Evolutionary conservation across 1,140 invertebrate species (phyloP).

Genomic region (Muscidifurax raptorellus): DNA sequence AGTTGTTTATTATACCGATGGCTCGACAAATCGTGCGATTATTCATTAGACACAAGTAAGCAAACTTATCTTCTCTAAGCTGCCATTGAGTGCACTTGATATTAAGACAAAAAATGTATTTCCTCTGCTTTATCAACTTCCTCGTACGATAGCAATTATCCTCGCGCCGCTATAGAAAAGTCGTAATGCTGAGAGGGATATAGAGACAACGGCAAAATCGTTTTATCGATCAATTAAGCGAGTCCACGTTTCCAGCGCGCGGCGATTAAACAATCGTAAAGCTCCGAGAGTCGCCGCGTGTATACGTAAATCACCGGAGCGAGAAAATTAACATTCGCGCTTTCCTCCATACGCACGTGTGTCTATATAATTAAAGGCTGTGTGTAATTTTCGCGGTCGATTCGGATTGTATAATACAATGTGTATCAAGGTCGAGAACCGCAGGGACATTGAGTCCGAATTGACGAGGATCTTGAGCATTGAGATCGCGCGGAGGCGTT

Average conservation of each 20-base stretch:
- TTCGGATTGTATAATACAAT: no score
- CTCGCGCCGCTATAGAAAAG: background rate
- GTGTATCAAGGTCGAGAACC: no score
- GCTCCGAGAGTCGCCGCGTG: background rate
- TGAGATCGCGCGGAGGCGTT: background rate
- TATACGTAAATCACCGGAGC: background rate
- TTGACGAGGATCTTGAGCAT: background rate
- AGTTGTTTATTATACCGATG: no score
- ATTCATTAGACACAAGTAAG: no score
- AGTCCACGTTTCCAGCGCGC: background rate
- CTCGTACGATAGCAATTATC: background rate
- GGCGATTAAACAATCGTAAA: background rate
- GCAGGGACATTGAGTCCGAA: no score
- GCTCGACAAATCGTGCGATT: no score
- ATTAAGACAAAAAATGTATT: background rate
- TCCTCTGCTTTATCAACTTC: background rate
- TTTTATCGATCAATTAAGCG: background rate
- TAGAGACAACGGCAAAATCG: background rate
- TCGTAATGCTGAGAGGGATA: no score
- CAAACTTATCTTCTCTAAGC: no score
- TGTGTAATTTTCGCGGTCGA: no score
- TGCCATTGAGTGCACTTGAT: no score
- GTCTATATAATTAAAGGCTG: no score
- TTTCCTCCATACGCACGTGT: background rate
- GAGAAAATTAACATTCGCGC: background rate